phyloP scores from a whole-genome alignment of 2,888 invertebrate genomes.

The Chrysotoxum bicinctum region DNA sequence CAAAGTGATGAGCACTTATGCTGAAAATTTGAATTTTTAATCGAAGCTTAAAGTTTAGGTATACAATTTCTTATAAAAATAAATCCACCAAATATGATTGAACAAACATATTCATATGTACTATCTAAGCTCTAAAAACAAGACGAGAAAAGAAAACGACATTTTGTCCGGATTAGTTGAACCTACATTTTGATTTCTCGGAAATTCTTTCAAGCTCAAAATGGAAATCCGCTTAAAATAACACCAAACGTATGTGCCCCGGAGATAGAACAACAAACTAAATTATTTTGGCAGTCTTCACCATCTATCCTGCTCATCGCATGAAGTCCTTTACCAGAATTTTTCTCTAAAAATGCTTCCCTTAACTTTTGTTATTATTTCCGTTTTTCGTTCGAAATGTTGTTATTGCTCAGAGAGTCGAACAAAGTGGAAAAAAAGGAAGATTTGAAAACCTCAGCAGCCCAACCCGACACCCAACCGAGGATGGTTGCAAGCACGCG shows the following conservation, averaged over 20 bases:
- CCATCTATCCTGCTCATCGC: neutral
- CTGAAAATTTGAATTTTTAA: too few relatives aligned
- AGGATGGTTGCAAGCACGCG: too few relatives aligned
- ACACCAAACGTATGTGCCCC: slow-evolving; percentile 8
- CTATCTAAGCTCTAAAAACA: too few relatives aligned
- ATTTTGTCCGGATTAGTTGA: neutral
- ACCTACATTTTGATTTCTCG: neutral
- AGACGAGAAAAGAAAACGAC: neutral
- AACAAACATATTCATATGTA: too few relatives aligned
- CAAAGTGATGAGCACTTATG: too few relatives aligned
- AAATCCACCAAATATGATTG: too few relatives aligned
- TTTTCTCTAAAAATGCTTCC: neutral
- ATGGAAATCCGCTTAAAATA: slow-evolving; percentile 17
- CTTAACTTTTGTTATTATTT: slow-evolving; percentile 16
- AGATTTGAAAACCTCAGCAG: neutral
- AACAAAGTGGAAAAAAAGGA: neutral
- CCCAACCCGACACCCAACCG: neutral
- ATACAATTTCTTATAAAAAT: too few relatives aligned
- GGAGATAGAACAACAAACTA: neutral
- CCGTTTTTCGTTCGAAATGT: neutral
- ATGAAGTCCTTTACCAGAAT: neutral
- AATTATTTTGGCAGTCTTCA: neutral
- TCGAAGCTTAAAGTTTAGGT: too few relatives aligned
- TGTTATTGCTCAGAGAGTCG: neutral
- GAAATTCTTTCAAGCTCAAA: neutral